Base-by-base conservation (phyloP, 1,140 invertebrate genomes). In the Hypsibius dujardini region DNA sequence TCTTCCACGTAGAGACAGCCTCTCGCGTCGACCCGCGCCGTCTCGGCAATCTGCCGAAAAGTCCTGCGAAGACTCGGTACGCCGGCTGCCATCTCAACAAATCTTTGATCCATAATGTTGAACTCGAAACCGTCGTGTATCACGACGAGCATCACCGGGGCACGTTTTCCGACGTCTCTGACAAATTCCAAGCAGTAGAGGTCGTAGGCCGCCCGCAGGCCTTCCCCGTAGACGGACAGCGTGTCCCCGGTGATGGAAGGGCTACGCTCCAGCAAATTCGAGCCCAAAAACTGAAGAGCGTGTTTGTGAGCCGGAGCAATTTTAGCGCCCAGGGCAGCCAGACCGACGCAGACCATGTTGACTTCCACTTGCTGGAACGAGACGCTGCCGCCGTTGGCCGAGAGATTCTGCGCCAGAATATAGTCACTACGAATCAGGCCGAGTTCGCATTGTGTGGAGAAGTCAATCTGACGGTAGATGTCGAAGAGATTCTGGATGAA, bases 1-100 rank as follows among this genome's bases (percentile, higher is more conserved):
- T 82, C 83, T 74, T 86, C 85, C 7, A 56, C 50, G 50, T 7
- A 7, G 7, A 56, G n/a, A 7, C 50, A n/a, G 50, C n/a, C n/a
- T n/a, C 50, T 56, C 50, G 50, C 7, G 50, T 56, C 50, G 7
- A 56, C 7, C 50, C 50, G 7, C 7, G n/a, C n/a, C 7, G 7
- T 56, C 50, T 56, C 7, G 7, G 7, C 50, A 56, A 56, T 56
- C 50, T 56, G 50, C n/a, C 50, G 7, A n/a, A 56, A 56, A 7
- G 50, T 7, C n/a, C 50, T 7, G n/a, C 50, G 50, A n/a, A 56
- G 7, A 7, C 7, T n/a, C 7, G 50, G 50, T 7, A 56, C 7
- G 7, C n/a, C n/a, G 50, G 7, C n/a, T 56, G 7, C 50, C 7
- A 56, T 7, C 50, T 56, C 50, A 7, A 56, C n/a, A 7, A 56